Evolutionary conservation across 2,113 vertebrate species (phyloP), one percentile per base, ranked within the genome.

Genomic region (Gadus chalcogrammus): DNA sequence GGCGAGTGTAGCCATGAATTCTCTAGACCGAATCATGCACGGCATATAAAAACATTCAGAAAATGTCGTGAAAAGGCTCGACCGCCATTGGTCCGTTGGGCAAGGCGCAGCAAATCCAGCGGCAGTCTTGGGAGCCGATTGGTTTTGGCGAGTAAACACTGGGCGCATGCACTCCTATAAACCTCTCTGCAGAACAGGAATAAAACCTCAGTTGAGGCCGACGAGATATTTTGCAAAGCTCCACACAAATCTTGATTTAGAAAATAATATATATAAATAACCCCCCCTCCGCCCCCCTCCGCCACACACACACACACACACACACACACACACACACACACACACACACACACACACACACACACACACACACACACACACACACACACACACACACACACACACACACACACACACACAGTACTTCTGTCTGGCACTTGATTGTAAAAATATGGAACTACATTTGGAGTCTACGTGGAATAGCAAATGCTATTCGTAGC

Each of bases 401-500:
- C 77, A 71, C 74, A 70, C 63, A 60, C 59, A 71, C 71, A n/a
- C n/a, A n/a, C n/a, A n/a, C n/a, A n/a, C n/a, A n/a, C n/a, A 77
- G 55, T 65, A 73, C 67, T 68, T 65, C 74, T 85, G 22, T 17
- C 42, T 12, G 65, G 60, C 60, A 61, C 61, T 69, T 66, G 76
- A 82, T 3, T 66, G 76, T 81, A 13, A 12, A 48, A 9, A 9
- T 2, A 48, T 48, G 11, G 42, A 48, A 48, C 42, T 48, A 13
- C 42, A 13, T 48, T 48, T 48, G 8, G 42, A 13, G 42, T 48
- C 11, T 48, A 48, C 71, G 76, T 80, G 75, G 77, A 85, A 79
- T 74, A 58, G 15, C n/a, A 58, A 70, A 59, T 67, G 78, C 81
- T 89, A 88, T 88, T 87, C 87, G 77, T 82, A 78, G 83, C 63